Base-by-base conservation (phyloP, 2,888 invertebrate species). In the Trichopoda pennipes region DNA sequence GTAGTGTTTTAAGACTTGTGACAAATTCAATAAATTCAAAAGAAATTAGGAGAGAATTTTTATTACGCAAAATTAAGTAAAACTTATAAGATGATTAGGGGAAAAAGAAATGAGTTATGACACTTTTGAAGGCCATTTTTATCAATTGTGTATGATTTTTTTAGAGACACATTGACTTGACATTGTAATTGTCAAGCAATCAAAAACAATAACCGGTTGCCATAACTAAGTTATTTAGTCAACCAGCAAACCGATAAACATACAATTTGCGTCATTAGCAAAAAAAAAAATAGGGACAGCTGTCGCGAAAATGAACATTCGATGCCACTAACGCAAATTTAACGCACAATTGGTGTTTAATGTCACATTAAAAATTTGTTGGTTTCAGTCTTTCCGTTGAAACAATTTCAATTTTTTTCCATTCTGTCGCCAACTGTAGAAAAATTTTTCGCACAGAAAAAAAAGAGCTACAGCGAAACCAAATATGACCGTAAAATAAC, bases 261-360 rank as follows among this genome's bases (percentile, higher is more conserved):
- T 6, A 28, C 28, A 28, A 6, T 28, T 6, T 28, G 7, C 28
- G 69, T 58, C 68, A 69, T 63, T 55, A 58, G 66, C 64, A 63
- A 51, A 17, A 44, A 16, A 51, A 17, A 44, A 16, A 19, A 28
- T 2, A 51, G 55, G n/a, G 2, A 23, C 14, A 49, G 35, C 35
- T 47, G 42, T 8, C 55, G 60, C 10, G 21, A 32, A 51, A 56
- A 47, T 66, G 51, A 66, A 61, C 68, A 79, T 28, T 44, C 49
- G 23, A n/a, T 70, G 44, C 10, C 75, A 66, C 78, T 68, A 73
- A 78, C 60, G 69, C 63, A 86, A 86, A 85, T 87, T 87, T 85
- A 87, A 87, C 86, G 87, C 88, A 85, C 87, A 88, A 88, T 88
- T 88, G 85, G 87, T 87, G 86, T 86, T 87, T 85, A 86, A 73